Conservation (phyloP, 2,113 vertebrate species). For the Podiceps cristatus region DNA sequence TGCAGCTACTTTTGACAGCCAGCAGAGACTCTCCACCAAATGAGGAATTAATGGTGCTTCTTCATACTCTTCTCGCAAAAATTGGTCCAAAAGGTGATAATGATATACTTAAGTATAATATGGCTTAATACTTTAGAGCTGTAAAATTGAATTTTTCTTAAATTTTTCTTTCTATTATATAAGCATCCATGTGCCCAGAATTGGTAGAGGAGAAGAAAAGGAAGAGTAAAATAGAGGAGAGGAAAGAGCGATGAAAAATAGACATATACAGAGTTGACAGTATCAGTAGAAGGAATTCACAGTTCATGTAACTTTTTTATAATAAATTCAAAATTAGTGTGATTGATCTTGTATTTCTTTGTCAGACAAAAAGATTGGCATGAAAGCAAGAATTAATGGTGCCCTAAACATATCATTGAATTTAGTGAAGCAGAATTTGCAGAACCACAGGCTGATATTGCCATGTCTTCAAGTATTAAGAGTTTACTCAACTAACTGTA, state of each 20-base stretch:
- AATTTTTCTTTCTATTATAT: neutral
- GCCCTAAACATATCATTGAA: slow-evolving; percentile 87
- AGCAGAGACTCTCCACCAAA: slow-evolving; percentile 86
- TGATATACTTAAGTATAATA: neutral
- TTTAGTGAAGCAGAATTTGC: slow-evolving; percentile 92
- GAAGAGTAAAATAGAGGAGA: neutral
- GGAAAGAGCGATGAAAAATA: neutral
- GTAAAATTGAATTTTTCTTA: neutral
- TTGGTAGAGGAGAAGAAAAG: neutral
- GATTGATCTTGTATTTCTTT: slow-evolving; percentile 12
- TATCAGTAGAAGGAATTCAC: neutral
- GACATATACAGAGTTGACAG: neutral
- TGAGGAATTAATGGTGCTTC: slow-evolving; percentile 93
- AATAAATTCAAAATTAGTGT: neutral
- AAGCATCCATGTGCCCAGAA: neutral
- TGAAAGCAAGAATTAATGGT: slow-evolving; percentile 93
- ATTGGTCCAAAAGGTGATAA: slow-evolving; percentile 91
- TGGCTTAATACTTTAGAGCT: neutral
- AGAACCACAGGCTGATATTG: slow-evolving; percentile 88
- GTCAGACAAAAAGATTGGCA: slow-evolving; percentile 95
- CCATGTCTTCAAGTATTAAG: slow-evolving; percentile 95
- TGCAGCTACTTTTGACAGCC: slow-evolving; percentile 87
- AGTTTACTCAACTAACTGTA: slow-evolving; percentile 92
- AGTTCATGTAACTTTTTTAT: neutral
- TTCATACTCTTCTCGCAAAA: slow-evolving; percentile 93